These are phyloP conservation scores for Rotaria sp. DNA, from an alignment of 2,888 invertebrate genomes.

Conservation along the genomic window DNA sequence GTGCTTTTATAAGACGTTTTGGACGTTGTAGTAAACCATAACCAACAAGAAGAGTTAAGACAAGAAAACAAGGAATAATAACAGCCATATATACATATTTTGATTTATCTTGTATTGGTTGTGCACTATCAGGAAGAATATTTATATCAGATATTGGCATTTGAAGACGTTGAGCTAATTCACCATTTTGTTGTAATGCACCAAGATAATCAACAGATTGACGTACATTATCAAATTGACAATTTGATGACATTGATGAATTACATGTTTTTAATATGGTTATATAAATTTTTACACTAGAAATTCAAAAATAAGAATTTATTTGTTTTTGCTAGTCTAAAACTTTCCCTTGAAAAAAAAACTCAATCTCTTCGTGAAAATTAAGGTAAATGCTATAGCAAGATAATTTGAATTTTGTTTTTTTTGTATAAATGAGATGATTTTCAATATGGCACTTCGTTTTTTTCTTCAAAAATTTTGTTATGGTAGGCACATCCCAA, in stretches of 20 bases:
- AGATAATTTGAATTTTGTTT: too few species aligned
- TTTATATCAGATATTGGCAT: neutral
- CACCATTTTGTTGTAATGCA: neutral
- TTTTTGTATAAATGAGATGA: too few species aligned
- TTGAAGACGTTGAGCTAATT: neutral
- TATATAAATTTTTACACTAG: neutral
- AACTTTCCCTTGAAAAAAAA: too few species aligned
- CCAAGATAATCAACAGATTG: neutral
- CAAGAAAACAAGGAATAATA: neutral
- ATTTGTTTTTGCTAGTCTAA: too few species aligned
- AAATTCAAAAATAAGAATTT: neutral
- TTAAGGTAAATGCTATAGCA: too few species aligned
- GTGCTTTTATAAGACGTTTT: neutral
- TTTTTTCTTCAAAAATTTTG: too few species aligned
- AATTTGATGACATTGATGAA: neutral
- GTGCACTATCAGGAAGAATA: neutral
- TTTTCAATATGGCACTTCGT: too few species aligned
- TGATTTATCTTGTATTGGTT: neutral
- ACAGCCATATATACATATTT: neutral
- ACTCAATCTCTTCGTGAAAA: too few species aligned
- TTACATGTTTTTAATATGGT: slow-evolving; percentile 9
- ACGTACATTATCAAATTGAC: neutral
- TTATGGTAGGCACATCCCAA: too few species aligned
- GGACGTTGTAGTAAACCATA: neutral
- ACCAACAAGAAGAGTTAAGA: neutral